Evolutionary conservation across 2,888 invertebrate species (phyloP).

Genomic region (Bunonema sp.): DNA sequence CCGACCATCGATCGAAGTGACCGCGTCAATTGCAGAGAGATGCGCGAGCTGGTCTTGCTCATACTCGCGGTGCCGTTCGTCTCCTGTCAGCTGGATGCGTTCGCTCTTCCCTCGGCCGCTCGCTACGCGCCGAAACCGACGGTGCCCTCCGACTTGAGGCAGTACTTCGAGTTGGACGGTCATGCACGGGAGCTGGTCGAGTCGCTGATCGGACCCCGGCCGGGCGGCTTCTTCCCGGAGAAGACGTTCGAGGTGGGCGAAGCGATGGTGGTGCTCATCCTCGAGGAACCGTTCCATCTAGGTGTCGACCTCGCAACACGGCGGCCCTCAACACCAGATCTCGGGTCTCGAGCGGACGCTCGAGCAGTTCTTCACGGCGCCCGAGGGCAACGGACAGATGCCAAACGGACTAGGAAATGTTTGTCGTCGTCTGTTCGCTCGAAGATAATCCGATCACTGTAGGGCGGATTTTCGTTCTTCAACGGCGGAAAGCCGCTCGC

Average conservation of each 20-base stretch:
- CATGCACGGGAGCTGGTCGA: slow-evolving; percentile 42
- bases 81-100: slow-evolving; percentile 19
- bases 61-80: slow-evolving; percentile 3
- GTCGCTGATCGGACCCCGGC: slow-evolving; percentile 38
- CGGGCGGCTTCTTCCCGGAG: slow-evolving; percentile 43
- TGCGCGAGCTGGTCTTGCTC: not conserved
- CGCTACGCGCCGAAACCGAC: slow-evolving; percentile 38
- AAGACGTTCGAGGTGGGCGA: slow-evolving; percentile 39
- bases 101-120: slow-evolving; percentile 20
- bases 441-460: slow-evolving; percentile 16
- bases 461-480: slow-evolving; percentile 38
- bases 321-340: slow-evolving; percentile 17
- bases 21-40: not conserved
- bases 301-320: not conserved
- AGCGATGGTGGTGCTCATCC: not conserved
- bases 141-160: slow-evolving; percentile 36
- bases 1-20: no score
- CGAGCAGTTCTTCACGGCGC: slow-evolving; percentile 38
- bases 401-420: slow-evolving; percentile 2
- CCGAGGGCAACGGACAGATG: slow-evolving; percentile 12
- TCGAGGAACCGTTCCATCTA: not conserved
- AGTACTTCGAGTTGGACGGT: slow-evolving; percentile 42
- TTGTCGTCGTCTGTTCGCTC: not conserved
- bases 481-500: slow-evolving; percentile 29
- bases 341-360: slow-evolving; percentile 31